Evolutionary conservation across 2,888 invertebrate genomes (phyloP).

Genomic region (Andrena bucephala): DNA sequence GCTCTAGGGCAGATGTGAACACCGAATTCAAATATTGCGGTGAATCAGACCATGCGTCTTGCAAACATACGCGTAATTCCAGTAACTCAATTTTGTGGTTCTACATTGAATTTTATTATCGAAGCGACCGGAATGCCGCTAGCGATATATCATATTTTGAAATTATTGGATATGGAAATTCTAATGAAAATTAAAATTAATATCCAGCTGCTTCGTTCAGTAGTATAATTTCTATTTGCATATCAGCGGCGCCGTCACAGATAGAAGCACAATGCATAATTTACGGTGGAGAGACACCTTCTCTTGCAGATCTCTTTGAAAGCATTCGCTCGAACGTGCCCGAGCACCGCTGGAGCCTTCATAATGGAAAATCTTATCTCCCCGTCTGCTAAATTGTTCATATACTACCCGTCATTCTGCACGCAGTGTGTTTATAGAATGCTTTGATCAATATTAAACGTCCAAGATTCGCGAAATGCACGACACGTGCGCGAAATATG

Average conservation of each 20-base stretch:
- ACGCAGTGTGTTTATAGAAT: not conserved
- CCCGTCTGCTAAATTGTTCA: not conserved
- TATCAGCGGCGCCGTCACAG: not conserved
- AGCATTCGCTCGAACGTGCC: not conserved
- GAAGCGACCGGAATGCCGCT: not conserved
- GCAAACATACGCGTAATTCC: not conserved
- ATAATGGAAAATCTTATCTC: not conserved
- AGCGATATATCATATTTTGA: not conserved
- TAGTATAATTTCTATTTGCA: not conserved
- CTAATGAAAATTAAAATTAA: not conserved
- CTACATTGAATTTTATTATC: not conserved
- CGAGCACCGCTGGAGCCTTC: no score
- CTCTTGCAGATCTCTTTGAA: not conserved
- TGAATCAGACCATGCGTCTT: not conserved
- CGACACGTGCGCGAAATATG: slow-evolving; percentile 27
- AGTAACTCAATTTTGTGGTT: not conserved
- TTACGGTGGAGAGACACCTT: not conserved
- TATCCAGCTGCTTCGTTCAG: not conserved
- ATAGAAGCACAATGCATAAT: slow-evolving; percentile 28
- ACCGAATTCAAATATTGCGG: slow-evolving; percentile 38
- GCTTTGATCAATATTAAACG: slow-evolving; percentile 27
- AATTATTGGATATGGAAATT: not conserved
- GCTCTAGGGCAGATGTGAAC: not conserved
- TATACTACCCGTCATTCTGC: not conserved
- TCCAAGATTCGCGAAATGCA: not conserved